Conservation (phyloP, 2,888 invertebrate species). For the Pantelozetes paolii region DNA sequence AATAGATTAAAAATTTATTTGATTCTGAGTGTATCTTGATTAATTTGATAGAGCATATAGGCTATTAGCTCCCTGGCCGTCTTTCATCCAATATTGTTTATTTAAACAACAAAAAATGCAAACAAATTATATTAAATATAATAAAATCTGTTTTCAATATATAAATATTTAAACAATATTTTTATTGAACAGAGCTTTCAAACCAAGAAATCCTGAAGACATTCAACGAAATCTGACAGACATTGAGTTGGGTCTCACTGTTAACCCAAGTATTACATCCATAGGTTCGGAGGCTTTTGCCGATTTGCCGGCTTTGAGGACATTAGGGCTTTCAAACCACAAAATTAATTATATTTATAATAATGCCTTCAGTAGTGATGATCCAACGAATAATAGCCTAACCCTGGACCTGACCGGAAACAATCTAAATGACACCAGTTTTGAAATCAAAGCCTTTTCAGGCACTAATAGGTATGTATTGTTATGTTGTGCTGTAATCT, state of each 20-base stretch:
- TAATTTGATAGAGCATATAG: too few relatives aligned
- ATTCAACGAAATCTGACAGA: conserved; percentile 18
- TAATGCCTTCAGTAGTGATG: conserved; percentile 35
- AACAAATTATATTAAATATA: too few relatives aligned
- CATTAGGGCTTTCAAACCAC: conserved; percentile 11
- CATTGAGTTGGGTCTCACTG: conserved; percentile 26
- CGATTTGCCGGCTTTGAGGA: background rate
- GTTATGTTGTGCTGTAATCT: background rate
- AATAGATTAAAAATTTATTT: too few relatives aligned
- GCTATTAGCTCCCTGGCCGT: too few relatives aligned
- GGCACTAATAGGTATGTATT: conserved; percentile 28
- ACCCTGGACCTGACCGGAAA: conserved; percentile 39
- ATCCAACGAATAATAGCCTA: conserved; percentile 33
- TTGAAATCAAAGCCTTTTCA: conserved; percentile 13
- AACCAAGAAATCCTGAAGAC: background rate
- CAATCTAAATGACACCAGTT: conserved; percentile 25
- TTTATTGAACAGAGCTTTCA: background rate
- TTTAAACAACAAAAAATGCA: too few relatives aligned
- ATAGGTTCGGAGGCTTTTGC: conserved; percentile 38
- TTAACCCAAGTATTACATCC: conserved; percentile 3
- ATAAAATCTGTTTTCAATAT: too few relatives aligned
- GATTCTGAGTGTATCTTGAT: too few relatives aligned
- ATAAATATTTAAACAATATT: too few relatives aligned
- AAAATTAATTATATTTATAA: conserved; percentile 18
- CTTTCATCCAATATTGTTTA: too few relatives aligned